Percentiles rank a stretch among this genome's conserved stretches.
phyloP scores from a whole-genome alignment of 2,113 vertebrate species.

The Cichladusa arquata region DNA sequence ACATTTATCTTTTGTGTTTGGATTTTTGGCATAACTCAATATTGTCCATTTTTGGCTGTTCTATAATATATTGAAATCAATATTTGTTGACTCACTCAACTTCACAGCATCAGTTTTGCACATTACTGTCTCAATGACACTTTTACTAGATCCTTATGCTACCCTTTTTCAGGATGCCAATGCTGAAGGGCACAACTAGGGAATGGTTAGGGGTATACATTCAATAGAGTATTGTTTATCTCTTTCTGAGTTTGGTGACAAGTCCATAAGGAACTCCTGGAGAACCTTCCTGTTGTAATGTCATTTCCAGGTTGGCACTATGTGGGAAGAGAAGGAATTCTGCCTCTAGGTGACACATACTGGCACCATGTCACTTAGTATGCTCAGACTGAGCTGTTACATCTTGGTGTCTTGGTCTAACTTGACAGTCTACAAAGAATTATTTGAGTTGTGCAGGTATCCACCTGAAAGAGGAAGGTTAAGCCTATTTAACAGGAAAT shows the following conservation, averaged over 20 bases:
- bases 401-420: neutral
- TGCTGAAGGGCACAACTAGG: accelerated
- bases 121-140: neutral
- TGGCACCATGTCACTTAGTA: neutral
- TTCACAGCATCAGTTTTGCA: neutral
- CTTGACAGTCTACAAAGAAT: neutral
- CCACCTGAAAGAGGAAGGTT: neutral
- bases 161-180: neutral
- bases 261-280: neutral
- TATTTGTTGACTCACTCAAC: neutral
- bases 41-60: neutral
- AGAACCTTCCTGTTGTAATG: neutral
- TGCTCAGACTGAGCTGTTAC: neutral
- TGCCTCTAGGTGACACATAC: neutral
- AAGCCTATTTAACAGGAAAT: neutral
- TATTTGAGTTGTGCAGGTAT: neutral
- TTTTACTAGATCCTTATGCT: neutral
- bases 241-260: neutral
- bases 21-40: neutral
- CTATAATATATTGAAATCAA: neutral
- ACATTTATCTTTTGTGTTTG: neutral
- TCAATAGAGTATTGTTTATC: neutral
- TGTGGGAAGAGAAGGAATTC: neutral
- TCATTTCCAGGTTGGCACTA: neutral
- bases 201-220: neutral